Base-by-base conservation (phyloP, 2,888 invertebrate genomes). In the Drosophila demipolita region DNA sequence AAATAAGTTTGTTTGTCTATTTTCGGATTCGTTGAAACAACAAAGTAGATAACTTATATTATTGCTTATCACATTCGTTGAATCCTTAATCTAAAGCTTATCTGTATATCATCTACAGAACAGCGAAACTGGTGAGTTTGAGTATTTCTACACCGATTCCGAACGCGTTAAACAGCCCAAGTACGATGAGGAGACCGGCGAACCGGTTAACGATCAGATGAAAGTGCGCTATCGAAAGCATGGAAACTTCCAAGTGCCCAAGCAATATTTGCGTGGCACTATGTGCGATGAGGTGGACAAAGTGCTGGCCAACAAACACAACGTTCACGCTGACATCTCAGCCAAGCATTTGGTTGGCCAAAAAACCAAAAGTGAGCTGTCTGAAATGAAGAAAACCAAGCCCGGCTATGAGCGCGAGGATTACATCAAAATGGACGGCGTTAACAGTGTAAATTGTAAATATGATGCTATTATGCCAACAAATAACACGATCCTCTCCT, bases 131-230 rank as follows among this genome's bases (percentile, higher is more conserved):
- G 93, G 93, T 3, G 93, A 93, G 74, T 72, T 90, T 53, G 89
- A 90, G 66, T 90, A 90, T 64, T 82, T 89, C 49, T 87, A 86
- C 62, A 75, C 79, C 38, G 88, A 84, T 67, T 78, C 74, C 48
- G 82, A 79, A 23, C 89, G 81, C 40, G 73, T 90, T 42, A 83
- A 78, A 20, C 81, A 78, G 49, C 85, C 82, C 35, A 78, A 84
- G 54, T 92, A 89, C 69, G 92, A 93, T 74, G 91, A 91, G 52
- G 93, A 93, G 78, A 93, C 93, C 29, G 93, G 93, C 0, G 93
- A 93, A 52, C 92, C 93, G 3, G 81, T 91, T 3, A 88, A 86
- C 38, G 91, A 87, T 36, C 89, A 90, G 62, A 73, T 87, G 66
- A 91, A 90, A 58, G 86, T 92, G n/a, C 92, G 90, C 45, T 92